phyloP scores from a whole-genome alignment of 2,113 vertebrate genomes.

The Colius striatus region DNA sequence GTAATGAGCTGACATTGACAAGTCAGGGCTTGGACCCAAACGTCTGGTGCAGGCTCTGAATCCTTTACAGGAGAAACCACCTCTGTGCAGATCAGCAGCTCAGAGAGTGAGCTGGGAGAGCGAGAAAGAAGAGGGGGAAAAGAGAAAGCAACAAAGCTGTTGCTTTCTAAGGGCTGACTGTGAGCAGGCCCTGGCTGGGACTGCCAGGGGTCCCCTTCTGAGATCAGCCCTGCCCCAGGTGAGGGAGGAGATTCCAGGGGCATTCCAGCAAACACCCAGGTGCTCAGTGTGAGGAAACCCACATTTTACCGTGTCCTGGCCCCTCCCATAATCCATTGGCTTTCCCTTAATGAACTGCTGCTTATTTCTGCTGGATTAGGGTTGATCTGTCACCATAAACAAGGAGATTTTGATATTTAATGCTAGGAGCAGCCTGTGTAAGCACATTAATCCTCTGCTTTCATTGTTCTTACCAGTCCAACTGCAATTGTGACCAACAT shows the following conservation, averaged over 20 bases:
- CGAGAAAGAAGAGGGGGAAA: neutral
- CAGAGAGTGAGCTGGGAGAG: neutral
- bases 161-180: neutral
- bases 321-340: neutral
- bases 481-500: neutral
- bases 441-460: conserved; percentile 30
- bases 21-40: neutral
- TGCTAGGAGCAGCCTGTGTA: neutral
- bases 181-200: neutral
- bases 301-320: neutral
- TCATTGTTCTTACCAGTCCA: conserved; percentile 5
- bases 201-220: neutral
- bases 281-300: neutral
- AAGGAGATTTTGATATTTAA: conserved; percentile 55
- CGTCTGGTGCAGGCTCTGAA: conserved; percentile 42
- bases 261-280: neutral
- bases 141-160: neutral
- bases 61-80: conserved; percentile 69
- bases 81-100: conserved; percentile 49
- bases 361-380: conserved; percentile 31
- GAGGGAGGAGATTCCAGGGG: accelerated
- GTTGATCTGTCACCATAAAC: conserved; percentile 36
- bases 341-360: neutral
- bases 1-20: conserved; percentile 12
- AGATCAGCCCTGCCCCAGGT: neutral